phyloP scores from a whole-genome alignment of 2,113 vertebrate species.

The Cichladusa arquata region DNA sequence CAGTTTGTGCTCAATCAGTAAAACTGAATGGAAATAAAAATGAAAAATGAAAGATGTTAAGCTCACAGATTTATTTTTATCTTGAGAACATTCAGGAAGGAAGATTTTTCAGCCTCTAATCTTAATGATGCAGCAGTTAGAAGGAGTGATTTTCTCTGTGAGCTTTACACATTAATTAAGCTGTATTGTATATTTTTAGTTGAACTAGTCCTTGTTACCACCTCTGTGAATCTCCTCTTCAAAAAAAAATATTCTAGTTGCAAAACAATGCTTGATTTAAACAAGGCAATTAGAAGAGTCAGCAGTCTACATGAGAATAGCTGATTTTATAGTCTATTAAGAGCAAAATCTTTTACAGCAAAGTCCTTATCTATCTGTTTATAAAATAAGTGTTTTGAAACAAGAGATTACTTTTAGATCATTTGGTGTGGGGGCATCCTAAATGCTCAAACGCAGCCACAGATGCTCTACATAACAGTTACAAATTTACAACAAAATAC shows the following conservation, averaged over 20 bases:
- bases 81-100: conserved; percentile 34
- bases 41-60: conserved; percentile 53
- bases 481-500: neutral
- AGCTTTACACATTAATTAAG: conserved; percentile 1
- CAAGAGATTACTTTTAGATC: neutral
- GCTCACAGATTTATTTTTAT: conserved; percentile 55
- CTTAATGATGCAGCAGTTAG: neutral
- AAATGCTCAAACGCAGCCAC: neutral
- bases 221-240: neutral
- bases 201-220: neutral
- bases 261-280: conserved; percentile 44
- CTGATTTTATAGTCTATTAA: conserved; percentile 29
- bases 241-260: neutral
- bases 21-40: conserved; percentile 59
- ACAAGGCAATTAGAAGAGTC: conserved; percentile 8
- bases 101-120: conserved; percentile 2
- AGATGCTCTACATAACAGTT: neutral
- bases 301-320: neutral
- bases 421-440: neutral
- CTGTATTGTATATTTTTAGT: neutral
- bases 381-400: neutral
- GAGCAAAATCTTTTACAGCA: neutral
- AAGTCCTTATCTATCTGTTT: neutral
- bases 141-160: neutral
- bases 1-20: conserved; percentile 39